Percentiles rank a stretch among this genome's conserved stretches.
Conservation (phyloP, 2,888 invertebrate genomes). For the Drosophila paranaensis region DNA sequence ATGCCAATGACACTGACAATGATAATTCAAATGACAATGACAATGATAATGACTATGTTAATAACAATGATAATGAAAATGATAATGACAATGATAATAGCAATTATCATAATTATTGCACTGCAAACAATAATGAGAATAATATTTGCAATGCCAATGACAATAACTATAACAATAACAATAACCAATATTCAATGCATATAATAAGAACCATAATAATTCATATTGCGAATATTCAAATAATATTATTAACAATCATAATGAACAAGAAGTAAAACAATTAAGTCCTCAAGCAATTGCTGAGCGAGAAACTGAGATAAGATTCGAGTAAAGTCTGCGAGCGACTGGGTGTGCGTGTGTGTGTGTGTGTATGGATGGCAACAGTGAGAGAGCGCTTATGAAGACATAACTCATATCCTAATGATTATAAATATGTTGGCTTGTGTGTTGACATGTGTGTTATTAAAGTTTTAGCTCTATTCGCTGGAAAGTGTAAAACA, state of each 20-base stretch:
- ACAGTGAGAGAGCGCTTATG: slow-evolving; percentile 17
- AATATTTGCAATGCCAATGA: not conserved
- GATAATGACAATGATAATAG: not conserved
- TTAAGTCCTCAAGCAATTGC: not conserved
- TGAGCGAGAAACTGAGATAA: not conserved
- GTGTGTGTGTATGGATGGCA: not conserved
- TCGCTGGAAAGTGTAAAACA: slow-evolving; percentile 72
- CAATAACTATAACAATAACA: not conserved
- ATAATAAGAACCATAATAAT: too few species aligned
- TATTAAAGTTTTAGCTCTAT: slow-evolving; percentile 46
- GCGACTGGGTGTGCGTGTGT: not conserved
- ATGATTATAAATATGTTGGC: slow-evolving; percentile 60
- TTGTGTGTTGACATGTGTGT: slow-evolving; percentile 39
- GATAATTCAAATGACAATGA: not conserved
- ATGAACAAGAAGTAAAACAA: not conserved
- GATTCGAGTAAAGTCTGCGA: slow-evolving; percentile 8
- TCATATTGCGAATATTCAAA: not conserved
- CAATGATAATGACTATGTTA: not conserved
- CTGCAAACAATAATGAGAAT: not conserved
- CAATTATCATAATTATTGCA: not conserved
- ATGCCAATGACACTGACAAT: not conserved
- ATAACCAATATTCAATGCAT: too few species aligned
- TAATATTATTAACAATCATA: not conserved
- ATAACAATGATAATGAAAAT: not conserved
- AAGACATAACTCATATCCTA: slow-evolving; percentile 62